A percentile compares a stretch with the other conserved stretches of the same genome.
phyloP scores from a whole-genome alignment of 2,797 vertebrate species.

The Nyctibius grandis region DNA sequence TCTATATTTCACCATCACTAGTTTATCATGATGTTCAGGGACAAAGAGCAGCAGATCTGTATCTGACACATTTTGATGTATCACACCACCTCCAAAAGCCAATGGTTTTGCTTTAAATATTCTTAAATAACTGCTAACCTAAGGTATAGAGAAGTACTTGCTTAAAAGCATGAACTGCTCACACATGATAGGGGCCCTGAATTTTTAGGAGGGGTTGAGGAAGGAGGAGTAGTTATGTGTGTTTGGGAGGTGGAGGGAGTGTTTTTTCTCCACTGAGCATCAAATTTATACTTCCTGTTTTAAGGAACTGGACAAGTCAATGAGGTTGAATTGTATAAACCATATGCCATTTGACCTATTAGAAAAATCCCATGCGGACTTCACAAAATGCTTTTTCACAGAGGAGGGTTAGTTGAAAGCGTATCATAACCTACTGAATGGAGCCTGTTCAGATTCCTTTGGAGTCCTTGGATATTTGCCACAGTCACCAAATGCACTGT shows the following conservation, averaged over 20 bases:
- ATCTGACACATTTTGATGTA: neutral
- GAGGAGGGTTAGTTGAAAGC: neutral
- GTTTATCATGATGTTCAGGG: neutral
- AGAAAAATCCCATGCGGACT: neutral
- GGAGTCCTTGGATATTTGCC: neutral
- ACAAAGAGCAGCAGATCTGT: neutral
- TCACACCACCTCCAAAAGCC: neutral
- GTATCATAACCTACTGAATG: neutral
- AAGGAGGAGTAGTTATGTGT: neutral
- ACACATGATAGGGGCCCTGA: neutral
- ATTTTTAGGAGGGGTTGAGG: neutral
- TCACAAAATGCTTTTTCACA: neutral
- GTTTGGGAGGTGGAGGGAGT: neutral
- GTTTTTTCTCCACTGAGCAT: neutral
- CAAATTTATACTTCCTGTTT: neutral
- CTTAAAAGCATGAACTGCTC: neutral
- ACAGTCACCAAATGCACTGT: neutral
- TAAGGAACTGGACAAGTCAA: neutral
- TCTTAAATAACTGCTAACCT: neutral
- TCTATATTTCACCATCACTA: neutral
- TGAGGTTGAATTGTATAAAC: neutral
- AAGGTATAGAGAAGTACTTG: neutral
- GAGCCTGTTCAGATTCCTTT: neutral
- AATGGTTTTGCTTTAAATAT: neutral
- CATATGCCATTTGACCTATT: neutral